A percentile compares a stretch with the other conserved stretches of the same genome.
Conservation (phyloP, 1,140 invertebrate genomes). For the Lethrus apterus region DNA sequence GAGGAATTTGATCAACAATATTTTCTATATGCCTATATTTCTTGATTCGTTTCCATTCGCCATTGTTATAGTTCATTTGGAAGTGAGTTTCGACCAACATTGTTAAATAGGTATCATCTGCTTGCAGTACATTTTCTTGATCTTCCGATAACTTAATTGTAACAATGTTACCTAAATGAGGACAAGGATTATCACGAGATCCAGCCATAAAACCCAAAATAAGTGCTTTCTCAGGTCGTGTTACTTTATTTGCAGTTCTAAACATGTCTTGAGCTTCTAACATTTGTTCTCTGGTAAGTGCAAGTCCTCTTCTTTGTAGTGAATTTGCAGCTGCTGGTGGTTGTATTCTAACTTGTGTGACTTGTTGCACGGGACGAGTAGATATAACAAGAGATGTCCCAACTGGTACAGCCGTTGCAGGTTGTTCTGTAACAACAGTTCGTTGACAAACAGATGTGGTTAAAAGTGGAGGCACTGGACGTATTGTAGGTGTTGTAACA, state of each 20-base stretch:
- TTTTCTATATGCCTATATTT: constrained; percentile 65
- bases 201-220: constrained; percentile 98
- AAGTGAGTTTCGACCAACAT: constrained; percentile 88
- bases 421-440: constrained; percentile 26
- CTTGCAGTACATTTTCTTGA: constrained; percentile 69
- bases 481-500: constrained; percentile 35
- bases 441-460: constrained; percentile 28
- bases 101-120: constrained; percentile 62
- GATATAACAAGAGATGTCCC: constrained; percentile 31
- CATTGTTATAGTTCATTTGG: constrained; percentile 94
- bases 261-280: constrained; percentile 97
- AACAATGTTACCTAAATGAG: constrained; percentile 85
- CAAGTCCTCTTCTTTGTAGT: constrained; percentile 62
- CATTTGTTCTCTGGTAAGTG: constrained; percentile 90
- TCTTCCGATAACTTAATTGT: constrained; percentile 89
- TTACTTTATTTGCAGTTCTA: constrained; percentile 89
- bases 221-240: constrained; percentile 90
- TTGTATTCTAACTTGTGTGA: constrained; percentile 51
- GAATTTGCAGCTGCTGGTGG: constrained; percentile 45
- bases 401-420: constrained; percentile 21
- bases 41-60: constrained; percentile 88
- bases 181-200: constrained; percentile 89
- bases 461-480: constrained; percentile 33
- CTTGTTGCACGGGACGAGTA: constrained; percentile 38
- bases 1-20: constrained; percentile 38